These are phyloP conservation scores for Panurus biarmicus DNA, from an alignment of 2,113 vertebrate genomes.

Conservation along the genomic window DNA sequence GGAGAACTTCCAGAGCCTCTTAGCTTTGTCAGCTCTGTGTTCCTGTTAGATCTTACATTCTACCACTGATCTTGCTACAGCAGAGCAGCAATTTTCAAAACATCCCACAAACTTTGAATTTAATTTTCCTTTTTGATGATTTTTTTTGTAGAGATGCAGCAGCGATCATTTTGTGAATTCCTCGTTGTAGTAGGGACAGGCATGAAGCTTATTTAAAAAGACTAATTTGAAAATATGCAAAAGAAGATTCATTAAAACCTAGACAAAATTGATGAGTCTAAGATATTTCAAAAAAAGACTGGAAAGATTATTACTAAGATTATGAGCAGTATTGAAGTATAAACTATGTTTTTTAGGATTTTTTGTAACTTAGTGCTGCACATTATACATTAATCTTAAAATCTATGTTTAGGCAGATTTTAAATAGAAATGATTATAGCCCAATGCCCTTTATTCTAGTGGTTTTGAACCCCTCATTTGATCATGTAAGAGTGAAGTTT, in stretches of 20 bases:
- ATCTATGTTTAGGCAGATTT: neutral
- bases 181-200: neutral
- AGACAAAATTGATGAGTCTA: neutral
- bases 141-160: neutral
- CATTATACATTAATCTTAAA: neutral
- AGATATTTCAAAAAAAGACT: neutral
- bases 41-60: neutral
- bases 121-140: neutral
- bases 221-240: neutral
- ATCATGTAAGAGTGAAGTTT: neutral
- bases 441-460: neutral
- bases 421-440: neutral
- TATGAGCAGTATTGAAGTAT: neutral
- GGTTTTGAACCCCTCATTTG: conserved; percentile 28
- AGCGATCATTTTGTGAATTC: neutral
- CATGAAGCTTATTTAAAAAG: neutral
- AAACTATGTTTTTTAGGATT: neutral
- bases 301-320: neutral
- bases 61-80: neutral
- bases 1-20: neutral
- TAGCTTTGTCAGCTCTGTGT: neutral
- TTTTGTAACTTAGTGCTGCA: neutral
- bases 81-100: neutral
- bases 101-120: neutral
- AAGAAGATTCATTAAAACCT: neutral